Percentiles rank a stretch among this genome's conserved stretches.
phyloP scores from a whole-genome alignment of 2,113 vertebrate species.

The Python bivittatus region DNA sequence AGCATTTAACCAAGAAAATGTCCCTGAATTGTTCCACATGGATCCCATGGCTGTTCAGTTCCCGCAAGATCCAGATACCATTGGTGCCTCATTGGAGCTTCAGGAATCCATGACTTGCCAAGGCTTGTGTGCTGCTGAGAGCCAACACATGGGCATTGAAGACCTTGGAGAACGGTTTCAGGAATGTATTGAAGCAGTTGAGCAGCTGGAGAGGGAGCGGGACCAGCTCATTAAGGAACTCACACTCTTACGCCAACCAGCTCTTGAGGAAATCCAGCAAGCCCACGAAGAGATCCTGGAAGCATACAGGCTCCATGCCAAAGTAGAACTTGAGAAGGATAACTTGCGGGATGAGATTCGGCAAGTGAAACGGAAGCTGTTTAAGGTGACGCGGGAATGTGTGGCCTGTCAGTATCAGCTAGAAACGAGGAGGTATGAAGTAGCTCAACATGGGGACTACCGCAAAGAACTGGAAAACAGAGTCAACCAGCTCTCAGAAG shows the following conservation, averaged over 20 bases:
- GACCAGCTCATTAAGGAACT: constrained; percentile 83
- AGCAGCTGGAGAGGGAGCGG: constrained; percentile 78
- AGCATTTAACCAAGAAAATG: background rate
- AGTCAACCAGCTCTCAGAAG: constrained; percentile 78
- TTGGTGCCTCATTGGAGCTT: constrained; percentile 5
- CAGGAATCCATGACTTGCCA: constrained; percentile 46
- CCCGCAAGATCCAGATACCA: accelerated
- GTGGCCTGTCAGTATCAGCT: constrained; percentile 84
- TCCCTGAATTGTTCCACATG: accelerated
- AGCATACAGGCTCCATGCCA: constrained; percentile 80
- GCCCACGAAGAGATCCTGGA: constrained; percentile 81
- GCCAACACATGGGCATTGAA: constrained; percentile 58
- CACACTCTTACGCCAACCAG: constrained; percentile 77
- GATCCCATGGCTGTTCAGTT: background rate
- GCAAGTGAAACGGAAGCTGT: constrained; percentile 83
- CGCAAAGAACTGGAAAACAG: constrained; percentile 78
- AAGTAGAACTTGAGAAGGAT: constrained; percentile 84
- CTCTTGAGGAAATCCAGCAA: constrained; percentile 74
- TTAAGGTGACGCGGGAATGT: constrained; percentile 83
- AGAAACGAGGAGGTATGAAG: constrained; percentile 76
- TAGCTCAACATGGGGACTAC: constrained; percentile 75
- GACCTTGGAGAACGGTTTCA: constrained; percentile 77
- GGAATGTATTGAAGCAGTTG: constrained; percentile 83
- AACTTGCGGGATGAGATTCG: constrained; percentile 81
- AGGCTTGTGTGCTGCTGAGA: accelerated